A percentile compares a stretch with the other conserved stretches of the same genome.
phyloP scores from a whole-genome alignment of 2,113 vertebrate species.

The Promerops cafer region DNA sequence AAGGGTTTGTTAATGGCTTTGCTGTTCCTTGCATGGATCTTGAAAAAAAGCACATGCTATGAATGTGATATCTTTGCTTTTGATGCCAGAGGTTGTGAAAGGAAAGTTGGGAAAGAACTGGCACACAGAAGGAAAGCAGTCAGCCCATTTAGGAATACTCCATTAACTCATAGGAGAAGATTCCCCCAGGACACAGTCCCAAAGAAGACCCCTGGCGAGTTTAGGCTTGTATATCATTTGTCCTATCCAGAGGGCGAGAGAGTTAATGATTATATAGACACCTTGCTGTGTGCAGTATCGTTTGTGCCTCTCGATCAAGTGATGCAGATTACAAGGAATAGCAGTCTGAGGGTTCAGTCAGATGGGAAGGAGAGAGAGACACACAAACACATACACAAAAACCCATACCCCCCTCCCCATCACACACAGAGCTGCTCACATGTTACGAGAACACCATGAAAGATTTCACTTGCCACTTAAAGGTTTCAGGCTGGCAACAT shows the following conservation, averaged over 20 bases:
- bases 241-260: conserved; percentile 54
- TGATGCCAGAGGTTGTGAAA: conserved; percentile 48
- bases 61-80: conserved; percentile 14
- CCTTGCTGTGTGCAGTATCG: conserved; percentile 47
- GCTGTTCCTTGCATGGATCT: conserved; percentile 20
- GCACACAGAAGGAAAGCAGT: conserved; percentile 42
- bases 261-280: conserved; percentile 67
- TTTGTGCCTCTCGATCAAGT: conserved; percentile 65
- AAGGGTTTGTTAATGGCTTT: conserved; percentile 42
- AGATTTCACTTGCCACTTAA: conserved; percentile 54
- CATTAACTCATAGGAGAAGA: conserved; percentile 55
- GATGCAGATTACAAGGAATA: conserved; percentile 63
- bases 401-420: background rate
- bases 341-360: conserved; percentile 46
- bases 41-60: conserved; percentile 20
- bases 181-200: conserved; percentile 60
- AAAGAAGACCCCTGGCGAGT: conserved; percentile 55
- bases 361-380: background rate
- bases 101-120: conserved; percentile 48
- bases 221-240: conserved; percentile 60
- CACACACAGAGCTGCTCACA: conserved; percentile 9
- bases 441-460: conserved; percentile 32
- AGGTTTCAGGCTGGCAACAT: background rate
- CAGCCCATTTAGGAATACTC: conserved; percentile 55
- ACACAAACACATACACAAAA: background rate